phyloP scores from a whole-genome alignment of 1,140 invertebrate genomes.

The Aricia agestis region DNA sequence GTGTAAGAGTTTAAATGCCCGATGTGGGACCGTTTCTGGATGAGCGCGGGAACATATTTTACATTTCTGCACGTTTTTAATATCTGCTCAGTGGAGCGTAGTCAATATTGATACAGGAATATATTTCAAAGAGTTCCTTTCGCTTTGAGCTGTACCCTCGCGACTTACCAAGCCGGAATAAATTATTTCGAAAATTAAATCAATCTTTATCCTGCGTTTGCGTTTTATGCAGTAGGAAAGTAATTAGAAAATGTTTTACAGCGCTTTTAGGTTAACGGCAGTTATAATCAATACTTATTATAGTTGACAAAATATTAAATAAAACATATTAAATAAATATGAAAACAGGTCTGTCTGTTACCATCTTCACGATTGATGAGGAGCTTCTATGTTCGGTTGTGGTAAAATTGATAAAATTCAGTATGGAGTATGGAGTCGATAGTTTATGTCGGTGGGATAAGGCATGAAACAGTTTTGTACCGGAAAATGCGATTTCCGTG shows the following conservation, averaged over 20 bases:
- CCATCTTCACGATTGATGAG: too few relatives aligned
- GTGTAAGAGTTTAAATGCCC: not conserved
- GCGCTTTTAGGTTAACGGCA: too few relatives aligned
- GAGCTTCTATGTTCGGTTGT: too few relatives aligned
- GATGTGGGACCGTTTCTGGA: not conserved
- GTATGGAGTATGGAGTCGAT: too few relatives aligned
- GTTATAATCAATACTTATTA: too few relatives aligned
- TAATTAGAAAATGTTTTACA: not conserved
- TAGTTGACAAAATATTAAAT: too few relatives aligned
- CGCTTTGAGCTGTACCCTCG: constrained; percentile 19
- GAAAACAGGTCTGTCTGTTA: too few relatives aligned
- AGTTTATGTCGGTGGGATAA: too few relatives aligned
- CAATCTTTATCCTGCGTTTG: constrained; percentile 29
- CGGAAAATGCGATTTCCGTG: too few relatives aligned
- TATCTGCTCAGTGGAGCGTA: constrained; percentile 22
- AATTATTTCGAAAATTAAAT: constrained; percentile 36
- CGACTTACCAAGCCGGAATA: constrained; percentile 12
- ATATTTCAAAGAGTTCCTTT: constrained; percentile 26
- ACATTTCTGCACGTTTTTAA: constrained; percentile 26
- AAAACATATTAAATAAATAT: too few relatives aligned
- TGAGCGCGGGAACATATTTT: constrained; percentile 15
- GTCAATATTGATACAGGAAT: constrained; percentile 24
- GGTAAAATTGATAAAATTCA: too few relatives aligned
- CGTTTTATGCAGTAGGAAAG: not conserved
- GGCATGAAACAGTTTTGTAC: too few relatives aligned